phyloP scores from a whole-genome alignment of 64 coral and sea anemone genomes.

The Hydrozoanthus tunicans region DNA sequence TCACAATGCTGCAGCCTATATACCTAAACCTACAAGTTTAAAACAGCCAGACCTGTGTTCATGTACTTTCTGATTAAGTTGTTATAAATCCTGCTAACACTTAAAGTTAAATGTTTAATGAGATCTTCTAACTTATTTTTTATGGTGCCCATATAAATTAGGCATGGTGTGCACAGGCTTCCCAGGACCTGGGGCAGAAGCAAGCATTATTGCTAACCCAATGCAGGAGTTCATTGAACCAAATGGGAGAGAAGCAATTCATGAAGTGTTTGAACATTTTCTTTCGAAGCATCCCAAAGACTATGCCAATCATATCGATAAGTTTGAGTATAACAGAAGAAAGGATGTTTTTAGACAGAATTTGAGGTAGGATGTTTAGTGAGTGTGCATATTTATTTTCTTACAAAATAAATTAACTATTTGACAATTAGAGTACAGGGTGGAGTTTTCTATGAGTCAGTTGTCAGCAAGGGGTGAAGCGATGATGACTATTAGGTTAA shows the following conservation, averaged over 20 bases:
- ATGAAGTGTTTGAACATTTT: constrained; percentile 80
- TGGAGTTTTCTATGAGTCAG: background rate
- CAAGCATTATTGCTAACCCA: constrained; percentile 75
- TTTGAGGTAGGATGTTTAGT: constrained; percentile 67
- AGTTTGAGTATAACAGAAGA: constrained; percentile 61
- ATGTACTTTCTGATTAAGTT: too few relatives aligned
- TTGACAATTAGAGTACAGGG: background rate
- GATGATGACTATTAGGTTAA: too few relatives aligned
- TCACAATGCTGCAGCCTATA: too few relatives aligned
- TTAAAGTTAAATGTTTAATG: background rate
- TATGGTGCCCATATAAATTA: background rate
- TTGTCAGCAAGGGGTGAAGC: too few relatives aligned
- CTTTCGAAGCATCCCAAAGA: constrained; percentile 70
- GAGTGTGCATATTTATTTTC: background rate
- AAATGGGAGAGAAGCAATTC: constrained; percentile 57
- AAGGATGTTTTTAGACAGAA: constrained; percentile 86
- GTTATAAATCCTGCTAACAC: background rate
- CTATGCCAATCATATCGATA: constrained; percentile 69
- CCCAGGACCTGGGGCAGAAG: constrained; percentile 76
- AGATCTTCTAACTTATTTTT: too few relatives aligned
- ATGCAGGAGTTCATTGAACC: constrained; percentile 94
- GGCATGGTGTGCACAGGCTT: constrained; percentile 82
- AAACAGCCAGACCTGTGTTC: too few relatives aligned
- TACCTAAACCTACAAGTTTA: too few relatives aligned
- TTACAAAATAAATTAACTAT: background rate